Conservation (phyloP, 2,888 invertebrate species). For the Apomyelois bistriatella region DNA sequence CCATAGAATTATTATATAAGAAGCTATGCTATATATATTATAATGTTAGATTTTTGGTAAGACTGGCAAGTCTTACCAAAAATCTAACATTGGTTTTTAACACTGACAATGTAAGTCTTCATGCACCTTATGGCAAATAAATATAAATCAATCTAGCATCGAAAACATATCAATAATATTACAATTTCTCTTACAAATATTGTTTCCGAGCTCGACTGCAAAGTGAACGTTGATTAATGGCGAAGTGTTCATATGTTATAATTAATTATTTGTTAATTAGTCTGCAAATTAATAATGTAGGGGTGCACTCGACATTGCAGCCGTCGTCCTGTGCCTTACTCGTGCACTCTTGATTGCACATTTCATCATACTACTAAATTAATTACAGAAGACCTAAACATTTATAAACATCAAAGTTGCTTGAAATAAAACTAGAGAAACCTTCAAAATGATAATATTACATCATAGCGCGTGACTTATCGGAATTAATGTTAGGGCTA, state of each 20-base stretch:
- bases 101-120: not conserved
- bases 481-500: conserved; percentile 12
- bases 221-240: conserved; percentile 63
- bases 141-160: not conserved
- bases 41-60: too few relatives aligned
- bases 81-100: too few relatives aligned
- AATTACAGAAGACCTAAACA: conserved; percentile 66
- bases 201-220: conserved; percentile 23
- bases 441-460: conserved; percentile 19
- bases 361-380: conserved; percentile 50
- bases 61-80: too few relatives aligned
- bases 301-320: conserved; percentile 66
- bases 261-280: conserved; percentile 76
- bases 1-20: too few relatives aligned
- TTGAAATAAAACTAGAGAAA: conserved; percentile 34
- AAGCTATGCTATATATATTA: too few relatives aligned
- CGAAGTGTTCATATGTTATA: conserved; percentile 56
- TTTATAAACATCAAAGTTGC: conserved; percentile 15
- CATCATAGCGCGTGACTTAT: conserved; percentile 18
- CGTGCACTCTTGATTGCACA: conserved; percentile 40
- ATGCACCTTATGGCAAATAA: not conserved
- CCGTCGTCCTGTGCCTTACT: conserved; percentile 29
- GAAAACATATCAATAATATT: conserved; percentile 11
- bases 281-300: conserved; percentile 66
- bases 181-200: conserved; percentile 23